phyloP scores from a whole-genome alignment of 2,113 vertebrate species.

The Gracilinanus agilis region DNA sequence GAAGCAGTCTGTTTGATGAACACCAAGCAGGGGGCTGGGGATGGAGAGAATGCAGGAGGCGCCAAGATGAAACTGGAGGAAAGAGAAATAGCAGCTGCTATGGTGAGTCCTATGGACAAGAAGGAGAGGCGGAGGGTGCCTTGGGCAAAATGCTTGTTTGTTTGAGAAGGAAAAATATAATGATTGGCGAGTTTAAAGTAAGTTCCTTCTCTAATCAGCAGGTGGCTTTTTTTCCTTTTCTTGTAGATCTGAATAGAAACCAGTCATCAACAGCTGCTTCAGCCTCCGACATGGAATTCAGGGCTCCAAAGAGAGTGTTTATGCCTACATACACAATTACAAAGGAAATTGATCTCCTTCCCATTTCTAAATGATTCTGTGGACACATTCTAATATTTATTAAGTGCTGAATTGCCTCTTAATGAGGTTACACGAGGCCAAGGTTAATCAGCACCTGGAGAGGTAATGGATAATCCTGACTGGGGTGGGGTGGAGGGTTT shows the following conservation, averaged over 20 bases:
- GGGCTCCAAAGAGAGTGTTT: constrained; percentile 52
- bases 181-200: not conserved
- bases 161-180: not conserved
- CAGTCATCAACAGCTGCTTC: constrained; percentile 6
- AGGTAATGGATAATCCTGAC: constrained; percentile 1
- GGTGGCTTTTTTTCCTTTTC: not conserved
- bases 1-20: not conserved
- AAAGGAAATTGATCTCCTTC: constrained; percentile 40
- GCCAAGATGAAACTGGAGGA: not conserved
- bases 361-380: constrained; percentile 53
- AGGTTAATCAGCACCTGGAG: constrained; percentile 45
- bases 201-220: constrained; percentile 27
- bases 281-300: constrained; percentile 37
- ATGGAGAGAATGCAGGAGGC: not conserved
- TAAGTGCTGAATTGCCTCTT: constrained; percentile 43
- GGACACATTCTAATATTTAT: constrained; percentile 56
- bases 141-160: not conserved
- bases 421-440: constrained; percentile 48
- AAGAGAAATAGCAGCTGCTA: constrained; percentile 23
- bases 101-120: constrained; percentile 9
- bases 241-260: constrained; percentile 46
- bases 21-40: not conserved
- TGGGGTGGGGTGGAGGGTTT: not conserved
- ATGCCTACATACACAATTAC: constrained; percentile 43
- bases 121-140: not conserved